Conservation (phyloP, 2,888 invertebrate species). For the Epiblema foenella region DNA sequence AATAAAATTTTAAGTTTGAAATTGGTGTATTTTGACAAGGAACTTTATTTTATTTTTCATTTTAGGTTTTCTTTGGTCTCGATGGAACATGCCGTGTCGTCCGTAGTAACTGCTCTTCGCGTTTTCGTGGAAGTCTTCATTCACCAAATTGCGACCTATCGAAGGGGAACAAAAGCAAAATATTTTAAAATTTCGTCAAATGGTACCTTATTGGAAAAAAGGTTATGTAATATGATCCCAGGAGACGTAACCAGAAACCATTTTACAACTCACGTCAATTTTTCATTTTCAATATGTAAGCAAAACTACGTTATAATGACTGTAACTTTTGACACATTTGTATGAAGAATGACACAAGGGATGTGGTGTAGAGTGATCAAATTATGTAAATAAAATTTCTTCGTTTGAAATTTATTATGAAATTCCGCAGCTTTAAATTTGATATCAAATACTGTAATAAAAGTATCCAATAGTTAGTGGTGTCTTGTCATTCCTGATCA, state of each 20-base stretch:
- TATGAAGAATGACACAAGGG: background rate
- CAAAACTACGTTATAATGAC: background rate
- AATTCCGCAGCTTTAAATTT: no score
- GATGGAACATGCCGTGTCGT: slow-evolving; percentile 54
- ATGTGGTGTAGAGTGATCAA: background rate
- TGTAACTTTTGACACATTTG: background rate
- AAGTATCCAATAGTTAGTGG: background rate
- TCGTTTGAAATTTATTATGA: no score
- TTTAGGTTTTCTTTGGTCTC: slow-evolving; percentile 53
- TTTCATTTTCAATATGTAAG: background rate
- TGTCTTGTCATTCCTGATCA: background rate
- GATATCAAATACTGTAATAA: no score
- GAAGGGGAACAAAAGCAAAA: slow-evolving; percentile 49
- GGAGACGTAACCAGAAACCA: background rate
- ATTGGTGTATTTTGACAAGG: slow-evolving; percentile 72
- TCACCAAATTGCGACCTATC: slow-evolving; percentile 66
- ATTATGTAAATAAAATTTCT: background rate
- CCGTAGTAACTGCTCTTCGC: slow-evolving; percentile 58
- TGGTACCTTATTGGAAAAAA: no score
- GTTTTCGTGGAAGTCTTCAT: slow-evolving; percentile 59
- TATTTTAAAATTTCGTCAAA: no score
- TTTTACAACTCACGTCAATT: background rate
- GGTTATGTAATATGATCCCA: background rate
- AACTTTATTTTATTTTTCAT: slow-evolving; percentile 72
- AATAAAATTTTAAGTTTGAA: slow-evolving; percentile 55